phyloP scores from a whole-genome alignment of 2,888 invertebrate genomes.

The Zaprionus obscuricornis region DNA sequence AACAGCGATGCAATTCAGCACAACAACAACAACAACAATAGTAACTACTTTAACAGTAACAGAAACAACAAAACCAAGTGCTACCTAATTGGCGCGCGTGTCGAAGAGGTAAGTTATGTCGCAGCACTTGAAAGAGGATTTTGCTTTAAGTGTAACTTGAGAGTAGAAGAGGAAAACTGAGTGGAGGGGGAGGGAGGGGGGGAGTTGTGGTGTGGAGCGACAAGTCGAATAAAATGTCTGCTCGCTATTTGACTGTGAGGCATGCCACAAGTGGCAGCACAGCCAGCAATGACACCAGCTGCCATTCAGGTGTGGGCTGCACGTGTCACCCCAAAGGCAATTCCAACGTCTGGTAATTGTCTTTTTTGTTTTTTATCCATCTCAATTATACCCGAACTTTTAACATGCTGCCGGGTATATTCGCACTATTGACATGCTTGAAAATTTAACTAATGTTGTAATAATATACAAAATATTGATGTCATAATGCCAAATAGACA shows the following conservation, averaged over 20 bases:
- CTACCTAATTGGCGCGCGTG: constrained; percentile 63
- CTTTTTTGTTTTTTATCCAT: constrained; percentile 14
- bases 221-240: constrained; percentile 46
- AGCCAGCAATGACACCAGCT: constrained; percentile 1
- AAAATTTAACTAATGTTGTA: too few relatives aligned
- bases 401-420: too few relatives aligned
- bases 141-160: constrained; percentile 18
- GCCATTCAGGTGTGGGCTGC: constrained; percentile 31
- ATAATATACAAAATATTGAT: too few relatives aligned
- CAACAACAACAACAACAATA: constrained; percentile 28
- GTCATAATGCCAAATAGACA: too few relatives aligned
- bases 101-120: constrained; percentile 58
- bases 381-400: constrained; percentile 13
- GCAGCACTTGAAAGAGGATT: constrained; percentile 26
- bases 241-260: constrained; percentile 54
- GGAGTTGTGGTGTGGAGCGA: too few relatives aligned
- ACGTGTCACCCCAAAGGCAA: constrained; percentile 41
- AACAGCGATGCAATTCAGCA: constrained; percentile 41
- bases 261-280: constrained; percentile 71
- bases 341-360: constrained; percentile 28
- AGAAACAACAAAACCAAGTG: constrained; percentile 26
- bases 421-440: too few relatives aligned
- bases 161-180: too few relatives aligned
- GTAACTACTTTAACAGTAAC: constrained; percentile 1
- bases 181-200: too few relatives aligned